Percentiles rank a stretch among this genome's conserved stretches.
phyloP scores from a whole-genome alignment of 2,113 vertebrate species.

The Charina bottae region DNA sequence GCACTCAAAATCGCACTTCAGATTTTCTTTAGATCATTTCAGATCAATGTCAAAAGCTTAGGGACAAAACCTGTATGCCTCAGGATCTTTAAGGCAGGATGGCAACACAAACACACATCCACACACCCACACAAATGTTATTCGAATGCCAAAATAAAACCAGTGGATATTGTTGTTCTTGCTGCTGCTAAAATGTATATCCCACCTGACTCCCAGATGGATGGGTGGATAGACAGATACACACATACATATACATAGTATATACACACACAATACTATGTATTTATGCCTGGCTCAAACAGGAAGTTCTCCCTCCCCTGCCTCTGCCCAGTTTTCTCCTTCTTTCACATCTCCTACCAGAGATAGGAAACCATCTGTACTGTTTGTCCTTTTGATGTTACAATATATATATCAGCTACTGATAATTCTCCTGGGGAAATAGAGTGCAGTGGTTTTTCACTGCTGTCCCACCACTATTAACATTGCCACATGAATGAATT shows the following conservation, averaged over 20 bases:
- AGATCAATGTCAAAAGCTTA: neutral
- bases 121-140: neutral
- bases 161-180: neutral
- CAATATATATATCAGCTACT: neutral
- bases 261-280: neutral
- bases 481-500: neutral
- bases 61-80: neutral
- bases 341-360: neutral
- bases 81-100: neutral
- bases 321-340: neutral
- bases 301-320: neutral
- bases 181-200: neutral
- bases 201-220: neutral
- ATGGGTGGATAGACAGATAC: neutral
- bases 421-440: neutral
- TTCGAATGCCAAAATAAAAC: neutral
- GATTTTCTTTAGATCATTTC: neutral
- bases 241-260: neutral
- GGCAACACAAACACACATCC: neutral
- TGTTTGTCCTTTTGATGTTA: neutral
- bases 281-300: neutral
- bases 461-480: neutral
- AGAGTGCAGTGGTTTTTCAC: neutral
- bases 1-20: neutral
- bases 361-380: neutral